Evolutionary conservation across 2,888 invertebrate species (phyloP), one percentile per base, ranked within the genome.

Genomic region (Drosophila paramelanica): DNA sequence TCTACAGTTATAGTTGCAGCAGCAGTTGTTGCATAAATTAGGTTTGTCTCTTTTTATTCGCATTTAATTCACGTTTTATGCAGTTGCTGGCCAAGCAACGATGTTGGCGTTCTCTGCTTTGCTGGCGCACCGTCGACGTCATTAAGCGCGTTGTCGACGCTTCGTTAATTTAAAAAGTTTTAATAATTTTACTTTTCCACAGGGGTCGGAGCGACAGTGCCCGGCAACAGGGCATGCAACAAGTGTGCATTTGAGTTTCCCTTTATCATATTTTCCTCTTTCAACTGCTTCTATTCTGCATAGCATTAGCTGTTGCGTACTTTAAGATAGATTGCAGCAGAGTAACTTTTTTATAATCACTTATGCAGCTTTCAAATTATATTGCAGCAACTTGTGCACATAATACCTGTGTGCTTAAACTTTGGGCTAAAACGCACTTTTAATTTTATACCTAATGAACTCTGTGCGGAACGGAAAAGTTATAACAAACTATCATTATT

Each of bases 141-240:
- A 77, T 73, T 79, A 77, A 73, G 83, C 70, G 77, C 73, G 56
- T 81, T 73, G 66, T 66, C 75, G 73, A 61, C 76, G 71, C 67
- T 73, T 66, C 81, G 67, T 70, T 81, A 81, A 81, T 81, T 81
- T 76, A 78, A 84, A 81, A 81, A 81, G 70, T 81, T 81, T 83
- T 81, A 69, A 81, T 81, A 84, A 81, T 84, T 84, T 81, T 81
- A 81, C 84, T 81, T 73, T 84, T 52, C 58, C 76, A 67, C 75
- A 66, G 36, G 50, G 51, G 11, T n/a, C 45, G 56, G 17, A 64
- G 52, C 46, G 31, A 46, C 53, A 45, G 11, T 27, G 41, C 27
- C 20, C 3, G 17, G n/a, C 49, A 31, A 33, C 27, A 17, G 5
- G 51, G 41, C 50, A 41, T 39, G 79, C 79, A 82, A 82, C 79